Evolutionary conservation across 2,888 invertebrate species (phyloP).

Genomic region (Cheilosia soror): DNA sequence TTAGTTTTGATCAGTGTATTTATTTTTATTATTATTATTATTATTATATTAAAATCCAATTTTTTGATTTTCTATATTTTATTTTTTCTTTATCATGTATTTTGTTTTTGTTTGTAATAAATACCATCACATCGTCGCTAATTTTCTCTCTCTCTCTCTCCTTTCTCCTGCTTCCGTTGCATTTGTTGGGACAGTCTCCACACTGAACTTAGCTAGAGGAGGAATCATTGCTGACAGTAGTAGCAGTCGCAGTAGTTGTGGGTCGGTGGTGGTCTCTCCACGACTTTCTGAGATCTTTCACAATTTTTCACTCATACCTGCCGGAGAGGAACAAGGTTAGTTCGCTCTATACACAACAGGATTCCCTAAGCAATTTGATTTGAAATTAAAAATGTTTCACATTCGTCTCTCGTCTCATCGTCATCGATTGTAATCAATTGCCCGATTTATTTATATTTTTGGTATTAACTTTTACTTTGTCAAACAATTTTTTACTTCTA

Average conservation of each 20-base stretch:
- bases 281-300: slow-evolving; percentile 80
- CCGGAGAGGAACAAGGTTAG: slow-evolving; percentile 85
- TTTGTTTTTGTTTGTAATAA: slow-evolving; percentile 77
- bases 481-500: slow-evolving; percentile 36
- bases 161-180: slow-evolving; percentile 49
- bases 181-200: slow-evolving; percentile 49
- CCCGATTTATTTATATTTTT: slow-evolving; percentile 54
- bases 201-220: slow-evolving; percentile 61
- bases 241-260: slow-evolving; percentile 39
- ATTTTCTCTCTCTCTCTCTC: slow-evolving; percentile 58
- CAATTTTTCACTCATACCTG: slow-evolving; percentile 83
- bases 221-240: slow-evolving; percentile 58
- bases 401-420: slow-evolving; percentile 53
- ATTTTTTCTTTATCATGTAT: slow-evolving; percentile 62
- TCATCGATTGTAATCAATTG: slow-evolving; percentile 55
- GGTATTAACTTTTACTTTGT: slow-evolving; percentile 41
- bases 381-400: slow-evolving; percentile 74
- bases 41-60: slow-evolving; percentile 56
- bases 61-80: slow-evolving; percentile 47
- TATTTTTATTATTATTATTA: slow-evolving; percentile 52
- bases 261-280: slow-evolving; percentile 73
- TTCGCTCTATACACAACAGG: slow-evolving; percentile 85
- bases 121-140: slow-evolving; percentile 77
- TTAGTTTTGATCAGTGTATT: slow-evolving; percentile 72
- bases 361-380: slow-evolving; percentile 79